Percentiles rank a stretch among this genome's conserved stretches.
phyloP scores from a whole-genome alignment of 2,113 vertebrate genomes.

The Acinonyx jubatus region DNA sequence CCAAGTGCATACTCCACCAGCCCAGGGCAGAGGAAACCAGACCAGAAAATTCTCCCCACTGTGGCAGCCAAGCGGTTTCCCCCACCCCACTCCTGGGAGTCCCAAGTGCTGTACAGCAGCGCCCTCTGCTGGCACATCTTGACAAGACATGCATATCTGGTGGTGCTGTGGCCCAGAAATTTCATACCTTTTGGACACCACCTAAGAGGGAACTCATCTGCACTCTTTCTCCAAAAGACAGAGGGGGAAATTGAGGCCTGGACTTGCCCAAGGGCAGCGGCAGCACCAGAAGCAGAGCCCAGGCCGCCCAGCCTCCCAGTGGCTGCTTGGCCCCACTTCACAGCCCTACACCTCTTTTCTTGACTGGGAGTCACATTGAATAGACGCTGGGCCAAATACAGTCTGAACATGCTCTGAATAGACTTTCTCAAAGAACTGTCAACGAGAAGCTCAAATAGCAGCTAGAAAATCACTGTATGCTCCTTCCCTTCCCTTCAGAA shows the following conservation, averaged over 20 bases:
- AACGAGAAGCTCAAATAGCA: not conserved
- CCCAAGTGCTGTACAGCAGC: slow-evolving; percentile 6
- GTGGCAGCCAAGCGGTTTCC: fast-evolving
- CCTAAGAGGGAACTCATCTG: not conserved
- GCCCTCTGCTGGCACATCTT: slow-evolving; percentile 34
- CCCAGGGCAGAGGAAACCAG: not conserved
- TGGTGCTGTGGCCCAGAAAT: not conserved
- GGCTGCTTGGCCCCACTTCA: not conserved
- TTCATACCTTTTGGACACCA: not conserved
- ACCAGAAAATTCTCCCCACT: not conserved
- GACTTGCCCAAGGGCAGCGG: not conserved
- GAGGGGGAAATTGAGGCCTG: not conserved
- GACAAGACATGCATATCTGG: not conserved
- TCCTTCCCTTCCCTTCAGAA: not conserved
- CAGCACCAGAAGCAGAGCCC: not conserved
- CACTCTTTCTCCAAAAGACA: not conserved
- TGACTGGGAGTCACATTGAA: not conserved
- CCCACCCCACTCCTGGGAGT: not conserved
- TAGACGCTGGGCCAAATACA: fast-evolving
- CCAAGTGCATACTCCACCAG: not conserved
- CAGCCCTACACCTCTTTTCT: not conserved
- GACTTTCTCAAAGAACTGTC: not conserved
- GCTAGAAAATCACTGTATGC: not conserved
- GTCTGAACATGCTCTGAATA: not conserved
- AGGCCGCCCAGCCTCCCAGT: not conserved